phyloP scores from a whole-genome alignment of 37 sponge, comb jelly and placozoan species.

The Chondrilla cf. caribensis region DNA sequence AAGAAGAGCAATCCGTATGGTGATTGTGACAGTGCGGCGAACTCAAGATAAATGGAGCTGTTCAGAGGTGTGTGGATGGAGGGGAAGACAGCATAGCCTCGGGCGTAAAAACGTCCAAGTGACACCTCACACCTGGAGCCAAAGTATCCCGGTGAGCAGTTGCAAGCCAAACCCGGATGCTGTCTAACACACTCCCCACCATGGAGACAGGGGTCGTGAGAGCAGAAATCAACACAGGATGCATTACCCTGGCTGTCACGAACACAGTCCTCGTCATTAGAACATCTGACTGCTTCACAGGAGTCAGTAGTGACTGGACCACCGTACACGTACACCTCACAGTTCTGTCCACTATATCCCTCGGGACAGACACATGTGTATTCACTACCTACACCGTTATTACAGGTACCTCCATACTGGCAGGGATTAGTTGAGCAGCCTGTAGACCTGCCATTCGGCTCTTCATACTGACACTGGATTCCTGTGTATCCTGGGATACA shows the following conservation, averaged over 20 bases:
- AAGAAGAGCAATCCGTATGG: slow-evolving; percentile 45
- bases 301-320: neutral
- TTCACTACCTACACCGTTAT: neutral
- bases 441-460: neutral
- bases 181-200: slow-evolving; percentile 58
- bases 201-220: slow-evolving; percentile 51
- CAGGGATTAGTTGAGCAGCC: slow-evolving; percentile 24
- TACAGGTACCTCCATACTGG: slow-evolving; percentile 24
- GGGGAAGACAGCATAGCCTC: slow-evolving; percentile 47
- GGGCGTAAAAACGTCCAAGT: slow-evolving; percentile 31
- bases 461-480: neutral
- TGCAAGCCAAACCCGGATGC: slow-evolving; percentile 58
- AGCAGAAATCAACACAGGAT: slow-evolving; percentile 45
- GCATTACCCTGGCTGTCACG: neutral
- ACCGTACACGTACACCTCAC: slow-evolving; percentile 23
- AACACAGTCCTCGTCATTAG: neutral
- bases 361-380: slow-evolving; percentile 32
- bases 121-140: slow-evolving; percentile 66
- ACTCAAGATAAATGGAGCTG: slow-evolving; percentile 45
- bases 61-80: slow-evolving; percentile 1
- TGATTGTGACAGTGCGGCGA: slow-evolving; percentile 11
- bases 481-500: slow-evolving; percentile 29
- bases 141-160: slow-evolving; percentile 43
- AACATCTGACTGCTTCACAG: neutral
- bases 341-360: slow-evolving; percentile 41